A percentile compares a stretch with the other conserved stretches of the same genome.
Conservation (phyloP, 2,888 invertebrate genomes). For the Cerastis rubricosa region DNA sequence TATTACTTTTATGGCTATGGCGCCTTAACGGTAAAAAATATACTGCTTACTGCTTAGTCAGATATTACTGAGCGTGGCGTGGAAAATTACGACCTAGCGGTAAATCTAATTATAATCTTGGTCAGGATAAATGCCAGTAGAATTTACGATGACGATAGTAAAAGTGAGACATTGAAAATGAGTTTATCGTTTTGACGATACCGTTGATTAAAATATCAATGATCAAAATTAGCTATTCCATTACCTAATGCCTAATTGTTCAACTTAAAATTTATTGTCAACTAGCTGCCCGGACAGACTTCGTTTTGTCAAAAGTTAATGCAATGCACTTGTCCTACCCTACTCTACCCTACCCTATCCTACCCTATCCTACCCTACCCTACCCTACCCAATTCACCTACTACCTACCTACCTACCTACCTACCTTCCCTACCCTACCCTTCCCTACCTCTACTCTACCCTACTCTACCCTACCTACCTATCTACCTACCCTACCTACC, state of each 20-base stretch:
- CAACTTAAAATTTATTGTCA: too few species aligned
- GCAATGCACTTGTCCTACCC: too few species aligned
- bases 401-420: too few species aligned
- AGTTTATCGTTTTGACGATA: background rate
- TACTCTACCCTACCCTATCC: too few species aligned
- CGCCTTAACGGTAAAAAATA: slow-evolving; percentile 32
- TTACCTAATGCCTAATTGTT: background rate
- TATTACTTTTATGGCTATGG: slow-evolving; percentile 34
- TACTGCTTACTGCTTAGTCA: slow-evolving; percentile 43
- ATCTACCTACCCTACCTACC: too few species aligned
- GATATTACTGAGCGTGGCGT: slow-evolving; percentile 39
- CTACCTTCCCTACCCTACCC: too few species aligned
- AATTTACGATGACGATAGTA: slow-evolving; percentile 41
- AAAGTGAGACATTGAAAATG: slow-evolving; percentile 21
- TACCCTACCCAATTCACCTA: too few species aligned
- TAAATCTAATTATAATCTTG: slow-evolving; percentile 63
- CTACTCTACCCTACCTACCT: too few species aligned
- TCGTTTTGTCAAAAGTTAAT: too few species aligned
- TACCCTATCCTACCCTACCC: too few species aligned
- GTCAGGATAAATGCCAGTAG: slow-evolving; percentile 38
- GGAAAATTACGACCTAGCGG: slow-evolving; percentile 53
- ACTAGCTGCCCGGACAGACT: too few species aligned
- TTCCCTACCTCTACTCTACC: too few species aligned
- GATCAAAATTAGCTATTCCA: background rate
- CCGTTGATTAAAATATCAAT: background rate